Base-by-base conservation (phyloP, 2,797 vertebrate species). In the Myripristis jacobus region DNA sequence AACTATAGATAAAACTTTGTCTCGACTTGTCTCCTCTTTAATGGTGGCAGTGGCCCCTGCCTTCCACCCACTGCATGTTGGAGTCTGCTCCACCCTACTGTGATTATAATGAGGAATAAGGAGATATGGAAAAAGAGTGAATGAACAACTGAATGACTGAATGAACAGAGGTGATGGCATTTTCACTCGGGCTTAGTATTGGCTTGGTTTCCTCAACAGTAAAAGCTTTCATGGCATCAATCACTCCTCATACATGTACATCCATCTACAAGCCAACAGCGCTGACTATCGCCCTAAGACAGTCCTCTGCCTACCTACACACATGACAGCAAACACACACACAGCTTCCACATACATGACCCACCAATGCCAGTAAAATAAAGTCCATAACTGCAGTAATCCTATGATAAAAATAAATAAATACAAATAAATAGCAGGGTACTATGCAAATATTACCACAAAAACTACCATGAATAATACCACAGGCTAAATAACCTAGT, bases 191-290 rank as follows among this genome's bases (percentile, higher is more conserved):
- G 9, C n/a, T n/a, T n/a, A n/a, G n/a, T n/a, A n/a, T n/a, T 9
- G 22, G 25, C 34, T 0, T 3, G 27, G 53, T 3, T 2, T 72
- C 4, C 47, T 11, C 34, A 27, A 31, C 22, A 1, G 46, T 29
- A 52, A 56, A n/a, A 43, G 55, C 70, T 9, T 66, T 56, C 1
- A 73, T 19, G 75, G 74, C 80, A 84, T 56, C 60, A 75, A 82
- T 77, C 68, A 51, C 56, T 75, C 63, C 48, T 72, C 86, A 89
- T 86, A 85, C 73, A 0, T 24, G 41, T 57, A 57, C 77, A 68
- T 77, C 64, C 70, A 78, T 87, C 75, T 36, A 51, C 47, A 59
- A 77, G 29, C 64, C 75, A 85, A 79, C 83, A 81, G 80, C 74
- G 72, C 66, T 66, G 70, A 87, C 66, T 85, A 77, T 85, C 80